These are phyloP conservation scores for Corvus hawaiiensis DNA, from an alignment of 2,113 vertebrate species.

Conservation along the genomic window DNA sequence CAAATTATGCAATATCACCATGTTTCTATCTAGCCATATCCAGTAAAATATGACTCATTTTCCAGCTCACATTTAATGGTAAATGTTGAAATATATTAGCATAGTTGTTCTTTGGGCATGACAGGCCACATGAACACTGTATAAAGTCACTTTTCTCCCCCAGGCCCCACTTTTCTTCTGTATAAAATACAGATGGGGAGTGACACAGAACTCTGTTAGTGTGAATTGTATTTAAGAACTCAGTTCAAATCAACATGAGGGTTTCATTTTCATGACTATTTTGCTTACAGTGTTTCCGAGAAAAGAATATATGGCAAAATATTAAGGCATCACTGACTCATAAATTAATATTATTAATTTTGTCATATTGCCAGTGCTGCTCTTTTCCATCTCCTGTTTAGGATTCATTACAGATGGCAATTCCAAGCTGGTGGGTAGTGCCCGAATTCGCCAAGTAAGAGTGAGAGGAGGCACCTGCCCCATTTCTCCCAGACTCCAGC, in stretches of 20 bases:
- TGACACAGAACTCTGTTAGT: not conserved
- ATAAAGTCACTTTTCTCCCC: not conserved
- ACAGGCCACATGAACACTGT: not conserved
- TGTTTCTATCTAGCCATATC: not conserved
- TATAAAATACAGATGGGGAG: not conserved
- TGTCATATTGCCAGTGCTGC: not conserved
- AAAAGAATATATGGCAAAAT: not conserved
- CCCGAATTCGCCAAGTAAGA: slow-evolving; percentile 88
- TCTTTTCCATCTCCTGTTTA: slow-evolving; percentile 45
- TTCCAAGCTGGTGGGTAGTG: slow-evolving; percentile 87
- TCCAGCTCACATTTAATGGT: not conserved
- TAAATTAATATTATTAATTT: not conserved
- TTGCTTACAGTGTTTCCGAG: not conserved
- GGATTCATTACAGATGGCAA: slow-evolving; percentile 96
- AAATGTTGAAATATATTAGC: not conserved
- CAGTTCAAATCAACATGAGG: not conserved
- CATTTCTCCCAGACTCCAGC: slow-evolving; percentile 65
- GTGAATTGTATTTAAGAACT: not conserved
- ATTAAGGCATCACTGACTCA: not conserved
- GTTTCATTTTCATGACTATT: not conserved
- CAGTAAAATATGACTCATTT: not conserved
- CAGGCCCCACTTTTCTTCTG: not conserved
- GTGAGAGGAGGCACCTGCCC: slow-evolving; percentile 79
- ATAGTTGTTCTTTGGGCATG: not conserved
- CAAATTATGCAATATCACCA: not conserved